Evolutionary conservation across 2,888 invertebrate genomes (phyloP), one percentile per base, ranked within the genome.

Genomic region (Ecdyonurus torrentis): DNA sequence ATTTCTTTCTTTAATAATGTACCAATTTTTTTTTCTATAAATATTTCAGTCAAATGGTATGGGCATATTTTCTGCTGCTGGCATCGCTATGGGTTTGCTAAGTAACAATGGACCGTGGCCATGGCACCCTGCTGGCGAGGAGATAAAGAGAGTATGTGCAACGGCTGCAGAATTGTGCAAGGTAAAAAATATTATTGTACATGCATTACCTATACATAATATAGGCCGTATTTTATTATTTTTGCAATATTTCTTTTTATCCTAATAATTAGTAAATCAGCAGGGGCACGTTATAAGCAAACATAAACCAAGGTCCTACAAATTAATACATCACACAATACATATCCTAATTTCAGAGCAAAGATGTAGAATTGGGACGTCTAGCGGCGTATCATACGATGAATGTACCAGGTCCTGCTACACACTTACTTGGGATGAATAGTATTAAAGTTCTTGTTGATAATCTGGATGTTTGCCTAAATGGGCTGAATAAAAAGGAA

Each of bases 11-110:
- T n/a, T n/a, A n/a, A n/a, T n/a, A 2, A 23, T 60, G 37, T 55
- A 61, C 5, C 22, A 66, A 52, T 60, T 60, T 25, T 61, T 61
- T 25, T n/a, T n/a, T n/a, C n/a, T n/a, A n/a, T n/a, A n/a, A n/a
- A n/a, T 62, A 61, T 60, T 19, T 25, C 72, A 89, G 88, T 75
- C 76, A 63, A 80, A 80, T 70, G 82, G 86, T 53, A 74, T 94
- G 2, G 93, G 89, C 1, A 78, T 95, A 19, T 85, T 96, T 24
- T 91, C 90, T 73, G 93, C 92, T 0, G 84, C 91, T 0, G 83
- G 85, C 0, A 84, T 88, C 15, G 85, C 85, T 1, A 85, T 94
- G 88, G 91, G 93, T 1, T 78, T 95, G 23, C 77, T 95, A 37
- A 85, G 88, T 5, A 86, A 83, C 72, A 72, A 73, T 52, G 91